Base-by-base conservation (phyloP, 1,140 invertebrate genomes). In the Daktulosphaira vitifoliae region DNA sequence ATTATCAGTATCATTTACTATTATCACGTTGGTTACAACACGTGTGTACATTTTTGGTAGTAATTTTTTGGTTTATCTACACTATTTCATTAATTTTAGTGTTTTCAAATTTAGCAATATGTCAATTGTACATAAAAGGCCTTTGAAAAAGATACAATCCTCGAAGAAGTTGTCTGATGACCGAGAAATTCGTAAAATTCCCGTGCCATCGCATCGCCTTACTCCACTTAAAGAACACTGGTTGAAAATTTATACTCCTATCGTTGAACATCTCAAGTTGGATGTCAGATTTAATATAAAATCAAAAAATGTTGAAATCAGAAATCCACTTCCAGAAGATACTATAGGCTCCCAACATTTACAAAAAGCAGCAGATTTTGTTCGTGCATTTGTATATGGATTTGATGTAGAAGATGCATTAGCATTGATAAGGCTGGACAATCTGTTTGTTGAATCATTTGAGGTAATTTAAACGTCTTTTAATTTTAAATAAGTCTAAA, bases 391-490 rank as follows among this genome's bases (percentile, higher is more conserved):
- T 75, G 80, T 95, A 20, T 86, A 88, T 71, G 96, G 97, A 8
- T 99, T 99, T 79, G 94, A 97, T 71, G 87, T 99, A 2, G 92
- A 98, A 76, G 96, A 99, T 79, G 92, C 96, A 1, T 74, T 99
- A 44, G 95, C 97, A 0, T 75, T 99, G 9, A 78, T 99, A 6
- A 81, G 97, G 70, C 79, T 99, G 46, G 96, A 99, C 76, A 95
- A 99, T 78, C 78, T 99, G 1, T 99, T 98, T 76, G 78, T 99
- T 0, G 96, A 99, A 78, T 86, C 90, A 0, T 99, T 99, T 78
- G 89, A 98, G 81, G 54, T 59, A 44, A 33, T 33, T 33, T 33
- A n/a, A n/a, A n/a, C n/a, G n/a, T n/a, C n/a, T n/a, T n/a, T n/a
- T n/a, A n/a, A n/a, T n/a, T n/a, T n/a, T n/a, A n/a, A n/a, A n/a